Percentiles rank a stretch among this genome's conserved stretches.
phyloP scores from a whole-genome alignment of 2,797 vertebrate species.

The Gambusia yucatana region DNA sequence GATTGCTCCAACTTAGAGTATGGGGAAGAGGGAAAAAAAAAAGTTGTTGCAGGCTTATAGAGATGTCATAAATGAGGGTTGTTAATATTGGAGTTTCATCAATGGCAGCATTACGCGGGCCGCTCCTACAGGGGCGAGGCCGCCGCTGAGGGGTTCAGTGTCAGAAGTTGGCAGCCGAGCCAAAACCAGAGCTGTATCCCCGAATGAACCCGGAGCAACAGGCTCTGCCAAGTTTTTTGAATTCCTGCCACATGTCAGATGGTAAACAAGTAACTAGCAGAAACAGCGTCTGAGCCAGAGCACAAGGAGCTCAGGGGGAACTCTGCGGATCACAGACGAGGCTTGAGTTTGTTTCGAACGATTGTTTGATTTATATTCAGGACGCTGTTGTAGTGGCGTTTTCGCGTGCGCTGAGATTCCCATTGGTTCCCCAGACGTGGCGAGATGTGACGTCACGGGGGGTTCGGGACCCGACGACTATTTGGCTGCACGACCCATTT shows the following conservation, averaged over 20 bases:
- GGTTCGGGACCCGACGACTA: constrained; percentile 78
- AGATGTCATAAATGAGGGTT: constrained; percentile 73
- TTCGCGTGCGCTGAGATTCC: constrained; percentile 72
- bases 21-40: neutral
- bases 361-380: constrained; percentile 56
- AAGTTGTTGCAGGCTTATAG: constrained; percentile 51
- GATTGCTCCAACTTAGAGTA: constrained; percentile 20
- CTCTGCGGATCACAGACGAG: constrained; percentile 34
- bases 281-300: constrained; percentile 53
- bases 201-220: constrained; percentile 80
- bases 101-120: constrained; percentile 72
- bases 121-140: constrained; percentile 78
- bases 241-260: constrained; percentile 79
- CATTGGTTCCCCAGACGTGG: constrained; percentile 90
- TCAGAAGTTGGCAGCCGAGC: constrained; percentile 83
- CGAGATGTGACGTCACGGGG: constrained; percentile 93
- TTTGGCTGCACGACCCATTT: constrained; percentile 70
- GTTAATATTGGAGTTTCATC: constrained; percentile 82
- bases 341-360: constrained; percentile 40
- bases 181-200: constrained; percentile 84
- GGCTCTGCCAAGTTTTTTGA: constrained; percentile 77
- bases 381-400: constrained; percentile 58
- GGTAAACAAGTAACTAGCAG: constrained; percentile 77
- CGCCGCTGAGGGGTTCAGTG: constrained; percentile 80
- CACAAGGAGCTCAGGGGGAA: constrained; percentile 20